Evolutionary conservation across 1,140 invertebrate species (phyloP).

Genomic region (Goniozus legneri): DNA sequence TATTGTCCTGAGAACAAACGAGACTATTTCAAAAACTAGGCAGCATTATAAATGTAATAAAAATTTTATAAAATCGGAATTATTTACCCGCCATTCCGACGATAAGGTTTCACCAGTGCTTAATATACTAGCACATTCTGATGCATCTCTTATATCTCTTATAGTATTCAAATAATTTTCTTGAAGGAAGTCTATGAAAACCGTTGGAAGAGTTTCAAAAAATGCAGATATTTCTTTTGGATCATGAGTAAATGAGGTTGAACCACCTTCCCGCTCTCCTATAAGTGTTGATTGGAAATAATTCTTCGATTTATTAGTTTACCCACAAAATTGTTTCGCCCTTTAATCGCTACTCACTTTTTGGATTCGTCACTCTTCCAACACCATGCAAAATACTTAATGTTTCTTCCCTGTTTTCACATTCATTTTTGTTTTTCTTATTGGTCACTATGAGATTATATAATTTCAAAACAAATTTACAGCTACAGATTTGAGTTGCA

Average conservation of each 20-base stretch:
- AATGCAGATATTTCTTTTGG: conserved; percentile 64
- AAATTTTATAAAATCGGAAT: conserved; percentile 11
- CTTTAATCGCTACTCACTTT: conserved; percentile 56
- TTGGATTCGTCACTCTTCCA: conserved; percentile 74
- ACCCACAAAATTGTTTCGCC: no score
- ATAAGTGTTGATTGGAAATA: no score
- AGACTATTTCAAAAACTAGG: conserved; percentile 6
- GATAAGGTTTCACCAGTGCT: conserved; percentile 62
- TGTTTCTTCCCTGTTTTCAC: conserved; percentile 60
- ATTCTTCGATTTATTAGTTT: no score
- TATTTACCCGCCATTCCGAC: conserved; percentile 61
- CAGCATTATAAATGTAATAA: not conserved
- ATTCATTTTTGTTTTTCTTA: conserved; percentile 29
- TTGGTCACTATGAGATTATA: no score
- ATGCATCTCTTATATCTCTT: conserved; percentile 56
- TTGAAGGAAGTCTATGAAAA: conserved; percentile 65
- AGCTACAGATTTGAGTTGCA: conserved; percentile 13
- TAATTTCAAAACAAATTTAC: no score
- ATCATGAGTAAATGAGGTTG: conserved; percentile 57
- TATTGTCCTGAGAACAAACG: conserved; percentile 32
- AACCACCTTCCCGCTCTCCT: conserved; percentile 27
- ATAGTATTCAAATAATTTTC: conserved; percentile 75
- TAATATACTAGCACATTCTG: conserved; percentile 57
- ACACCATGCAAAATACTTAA: conserved; percentile 70
- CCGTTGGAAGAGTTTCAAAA: conserved; percentile 61